A percentile compares a stretch with the other conserved stretches of the same genome.
phyloP scores from a whole-genome alignment of 2,888 invertebrate genomes.

The Drosophila ochracea region DNA sequence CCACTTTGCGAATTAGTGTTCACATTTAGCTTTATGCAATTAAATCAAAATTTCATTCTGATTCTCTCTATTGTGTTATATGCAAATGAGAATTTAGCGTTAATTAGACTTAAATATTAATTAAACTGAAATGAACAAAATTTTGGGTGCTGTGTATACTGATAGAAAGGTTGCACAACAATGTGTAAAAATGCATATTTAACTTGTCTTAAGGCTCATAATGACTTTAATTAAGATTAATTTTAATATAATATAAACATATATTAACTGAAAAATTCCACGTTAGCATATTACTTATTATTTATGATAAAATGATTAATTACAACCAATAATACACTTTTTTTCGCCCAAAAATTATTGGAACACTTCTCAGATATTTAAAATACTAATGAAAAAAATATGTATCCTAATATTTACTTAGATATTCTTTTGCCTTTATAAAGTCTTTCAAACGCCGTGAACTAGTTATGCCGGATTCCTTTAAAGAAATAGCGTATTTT shows the following conservation, averaged over 20 bases:
- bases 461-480: neutral
- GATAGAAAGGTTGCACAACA: neutral
- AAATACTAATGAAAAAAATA: neutral
- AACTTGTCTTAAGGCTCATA: too few species aligned
- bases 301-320: neutral
- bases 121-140: neutral
- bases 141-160: neutral
- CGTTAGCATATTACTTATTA: neutral
- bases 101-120: constrained; percentile 46
- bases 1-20: constrained; percentile 6
- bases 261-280: neutral
- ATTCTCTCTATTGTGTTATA: constrained; percentile 7
- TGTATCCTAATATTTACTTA: neutral
- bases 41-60: constrained; percentile 24
- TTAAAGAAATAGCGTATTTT: neutral
- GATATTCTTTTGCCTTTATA: too few species aligned
- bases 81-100: constrained; percentile 49
- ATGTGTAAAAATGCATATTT: neutral
- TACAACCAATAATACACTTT: neutral
- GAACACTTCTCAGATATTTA: neutral
- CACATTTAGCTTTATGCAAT: constrained; percentile 31
- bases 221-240: neutral
- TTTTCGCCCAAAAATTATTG: neutral
- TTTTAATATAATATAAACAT: neutral
- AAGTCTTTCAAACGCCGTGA: too few species aligned